Percentiles rank a stretch among this genome's conserved stretches.
phyloP scores from a whole-genome alignment of 2,113 vertebrate species.

The Apeltes quadracus region DNA sequence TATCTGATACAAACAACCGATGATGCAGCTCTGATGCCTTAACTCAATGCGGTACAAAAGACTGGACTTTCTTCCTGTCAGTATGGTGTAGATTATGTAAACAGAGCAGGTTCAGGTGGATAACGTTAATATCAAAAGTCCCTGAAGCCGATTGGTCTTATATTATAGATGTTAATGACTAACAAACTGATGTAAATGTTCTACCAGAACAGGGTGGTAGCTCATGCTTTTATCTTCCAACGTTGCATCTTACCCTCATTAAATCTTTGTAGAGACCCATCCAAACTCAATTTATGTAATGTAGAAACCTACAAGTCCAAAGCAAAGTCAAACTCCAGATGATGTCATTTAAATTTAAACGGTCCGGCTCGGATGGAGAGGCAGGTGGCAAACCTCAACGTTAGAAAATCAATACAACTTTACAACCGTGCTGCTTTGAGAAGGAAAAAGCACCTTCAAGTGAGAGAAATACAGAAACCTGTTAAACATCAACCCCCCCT shows the following conservation, averaged over 20 bases:
- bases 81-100: constrained; percentile 12
- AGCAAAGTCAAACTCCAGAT: neutral
- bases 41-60: neutral
- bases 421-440: neutral
- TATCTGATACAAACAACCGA: neutral
- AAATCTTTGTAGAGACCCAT: constrained; percentile 22
- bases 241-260: neutral
- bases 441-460: neutral
- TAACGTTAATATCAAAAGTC: constrained; percentile 25
- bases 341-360: neutral
- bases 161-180: constrained; percentile 29
- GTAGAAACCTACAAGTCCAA: neutral
- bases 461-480: neutral
- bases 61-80: neutral
- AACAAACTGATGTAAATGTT: constrained; percentile 7
- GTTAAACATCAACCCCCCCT: constrained; percentile 19
- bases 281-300: constrained; percentile 1
- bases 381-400: constrained; percentile 20
- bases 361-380: neutral
- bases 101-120: neutral
- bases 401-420: neutral
- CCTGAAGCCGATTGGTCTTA: constrained; percentile 21
- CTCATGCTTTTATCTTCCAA: constrained; percentile 13
- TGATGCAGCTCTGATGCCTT: neutral
- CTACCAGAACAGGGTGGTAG: constrained; percentile 3